Conservation (phyloP, 2,113 vertebrate species). For the Muntiacus muntjak region DNA sequence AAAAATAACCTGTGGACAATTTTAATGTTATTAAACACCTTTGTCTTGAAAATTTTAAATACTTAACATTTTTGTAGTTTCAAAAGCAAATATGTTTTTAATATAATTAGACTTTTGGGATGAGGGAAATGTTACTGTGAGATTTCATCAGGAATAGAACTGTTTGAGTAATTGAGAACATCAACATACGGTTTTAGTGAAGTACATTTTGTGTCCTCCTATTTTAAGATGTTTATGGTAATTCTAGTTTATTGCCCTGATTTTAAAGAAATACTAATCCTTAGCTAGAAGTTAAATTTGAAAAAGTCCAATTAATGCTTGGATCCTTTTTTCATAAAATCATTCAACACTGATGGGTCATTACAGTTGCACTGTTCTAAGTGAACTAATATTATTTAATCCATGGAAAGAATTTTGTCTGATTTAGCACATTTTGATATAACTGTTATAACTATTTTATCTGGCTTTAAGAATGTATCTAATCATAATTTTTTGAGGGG, state of each 20-base stretch:
- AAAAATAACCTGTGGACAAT: background rate
- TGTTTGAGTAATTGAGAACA: background rate
- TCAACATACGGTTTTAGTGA: conserved; percentile 24
- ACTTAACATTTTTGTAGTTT: background rate
- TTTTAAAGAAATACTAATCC: conserved; percentile 29
- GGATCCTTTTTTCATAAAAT: conserved; percentile 12
- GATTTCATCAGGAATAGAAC: background rate
- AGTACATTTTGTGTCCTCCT: background rate
- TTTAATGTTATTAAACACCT: conserved; percentile 26
- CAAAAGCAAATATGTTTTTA: background rate
- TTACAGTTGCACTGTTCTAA: background rate
- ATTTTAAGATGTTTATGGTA: conserved; percentile 1
- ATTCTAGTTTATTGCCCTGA: background rate
- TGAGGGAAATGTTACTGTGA: background rate
- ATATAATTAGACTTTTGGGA: background rate
- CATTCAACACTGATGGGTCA: background rate
- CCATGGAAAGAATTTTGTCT: background rate
- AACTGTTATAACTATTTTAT: background rate
- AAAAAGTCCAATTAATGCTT: background rate
- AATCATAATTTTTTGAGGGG: background rate
- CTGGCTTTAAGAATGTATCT: background rate
- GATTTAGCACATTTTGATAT: background rate
- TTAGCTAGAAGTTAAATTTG: conserved; percentile 36
- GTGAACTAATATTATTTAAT: background rate
- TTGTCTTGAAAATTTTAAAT: conserved; percentile 21